A percentile compares a stretch with the other conserved stretches of the same genome.
Evolutionary conservation across 2,888 invertebrate species (phyloP).

Genomic region (Lasioglossum calceatum): DNA sequence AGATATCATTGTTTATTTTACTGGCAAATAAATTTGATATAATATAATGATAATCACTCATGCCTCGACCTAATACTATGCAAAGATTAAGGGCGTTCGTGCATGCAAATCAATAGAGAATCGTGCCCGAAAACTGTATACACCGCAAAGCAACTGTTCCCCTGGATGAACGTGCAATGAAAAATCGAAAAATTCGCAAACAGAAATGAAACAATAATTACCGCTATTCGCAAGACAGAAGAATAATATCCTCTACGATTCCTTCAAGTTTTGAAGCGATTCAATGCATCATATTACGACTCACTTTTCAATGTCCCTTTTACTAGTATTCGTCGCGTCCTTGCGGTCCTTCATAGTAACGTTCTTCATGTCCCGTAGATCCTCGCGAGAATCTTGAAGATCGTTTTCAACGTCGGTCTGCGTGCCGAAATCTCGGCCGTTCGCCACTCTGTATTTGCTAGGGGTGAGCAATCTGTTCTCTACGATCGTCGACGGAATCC

Average conservation of each 20-base stretch:
- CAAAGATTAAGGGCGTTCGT: neutral
- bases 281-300: constrained; percentile 60
- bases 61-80: neutral
- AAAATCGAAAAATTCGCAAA: constrained; percentile 29
- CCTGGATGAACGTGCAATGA: constrained; percentile 11
- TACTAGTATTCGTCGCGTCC: constrained; percentile 88
- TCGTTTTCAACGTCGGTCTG: constrained; percentile 89
- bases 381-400: constrained; percentile 84
- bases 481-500: constrained; percentile 75
- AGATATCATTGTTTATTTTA: too few relatives aligned
- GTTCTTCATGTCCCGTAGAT: constrained; percentile 82
- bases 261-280: constrained; percentile 50
- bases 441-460: constrained; percentile 85
- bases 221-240: constrained; percentile 67
- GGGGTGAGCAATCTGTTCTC: constrained; percentile 87
- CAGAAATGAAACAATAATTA: constrained; percentile 63
- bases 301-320: constrained; percentile 80
- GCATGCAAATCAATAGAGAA: neutral
- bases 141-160: neutral
- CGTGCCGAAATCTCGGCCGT: constrained; percentile 88
- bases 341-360: constrained; percentile 89
- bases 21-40: too few relatives aligned
- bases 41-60: too few relatives aligned
- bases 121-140: neutral
- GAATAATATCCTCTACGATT: constrained; percentile 62